Base-by-base conservation (phyloP, 1,140 invertebrate genomes). In the Bombus pascuorum region DNA sequence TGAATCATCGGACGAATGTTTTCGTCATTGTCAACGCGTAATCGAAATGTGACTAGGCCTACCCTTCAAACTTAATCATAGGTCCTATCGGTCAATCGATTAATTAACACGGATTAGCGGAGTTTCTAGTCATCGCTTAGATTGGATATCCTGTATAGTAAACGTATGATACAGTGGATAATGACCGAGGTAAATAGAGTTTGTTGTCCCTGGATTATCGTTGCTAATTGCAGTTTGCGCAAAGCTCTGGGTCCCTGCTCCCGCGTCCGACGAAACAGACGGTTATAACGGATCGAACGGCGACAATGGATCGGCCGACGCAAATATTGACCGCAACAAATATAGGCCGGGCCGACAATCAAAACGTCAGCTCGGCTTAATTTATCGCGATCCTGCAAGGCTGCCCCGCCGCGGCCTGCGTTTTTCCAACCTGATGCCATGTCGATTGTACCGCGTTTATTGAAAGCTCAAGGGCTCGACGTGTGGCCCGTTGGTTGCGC, bases 111-210 rank as follows among this genome's bases (percentile, higher is more conserved):
- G 85, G 65, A 74, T 76, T 71, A 72, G 25, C 39, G 32, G 47
- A 47, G 47, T 81, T 78, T 90, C 86, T 90, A 90, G 82, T 87
- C 82, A 77, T 87, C 82, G 89, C 84, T 87, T 87, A 82, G 75
- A 87, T 85, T 87, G 79, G 59, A 68, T 86, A 68, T 86, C 87
- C 71, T 57, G n/a, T n/a, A 32, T 25, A 3, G 82, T 89, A 87
- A 90, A 90, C 86, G 81, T 86, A 82, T 81, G 89, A 90, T 90
- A 86, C 75, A 86, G 80, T 87, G 62, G 66, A 85, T 87, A 90
- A 90, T 86, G 86, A 82, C 68, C 71, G 22, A n/a, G 39, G 86
- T 85, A 90, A 90, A 90, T 86, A 87, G 59, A 81, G 81, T 70
- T 78, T 86, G 73, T 83, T 86, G 80, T 83, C 73, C 22, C 39